Evolutionary conservation across 2,888 invertebrate genomes (phyloP).

Genomic region (Andrena chrysosceles): DNA sequence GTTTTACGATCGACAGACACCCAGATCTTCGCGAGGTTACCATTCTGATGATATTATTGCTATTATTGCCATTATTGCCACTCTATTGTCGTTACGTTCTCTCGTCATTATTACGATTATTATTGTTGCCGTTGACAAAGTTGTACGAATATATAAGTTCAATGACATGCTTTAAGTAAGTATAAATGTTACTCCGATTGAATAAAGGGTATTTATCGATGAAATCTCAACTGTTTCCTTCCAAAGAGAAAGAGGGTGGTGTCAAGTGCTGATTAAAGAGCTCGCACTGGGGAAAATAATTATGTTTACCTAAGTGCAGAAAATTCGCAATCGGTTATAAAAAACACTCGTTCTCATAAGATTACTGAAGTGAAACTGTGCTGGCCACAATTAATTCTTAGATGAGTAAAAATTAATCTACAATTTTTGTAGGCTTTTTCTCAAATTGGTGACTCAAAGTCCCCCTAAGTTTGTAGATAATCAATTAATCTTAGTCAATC

Average conservation of each 20-base stretch:
- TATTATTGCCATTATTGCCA: constrained; percentile 63
- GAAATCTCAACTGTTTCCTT: constrained; percentile 67
- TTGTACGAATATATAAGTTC: constrained; percentile 84
- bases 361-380: too few relatives aligned
- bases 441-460: too few relatives aligned
- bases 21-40: constrained; percentile 44
- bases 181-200: constrained; percentile 85
- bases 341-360: too few relatives aligned
- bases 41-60: constrained; percentile 62
- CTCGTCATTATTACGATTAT: constrained; percentile 73
- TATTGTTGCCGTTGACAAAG: constrained; percentile 82
- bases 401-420: too few relatives aligned
- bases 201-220: constrained; percentile 85
- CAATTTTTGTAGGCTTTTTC: too few relatives aligned
- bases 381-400: too few relatives aligned
- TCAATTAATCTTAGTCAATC: too few relatives aligned
- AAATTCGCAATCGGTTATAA: too few relatives aligned
- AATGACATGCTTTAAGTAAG: constrained; percentile 84
- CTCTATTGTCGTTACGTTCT: constrained; percentile 71
- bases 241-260: neutral
- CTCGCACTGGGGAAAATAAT: neutral
- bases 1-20: neutral
- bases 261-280: too few relatives aligned
- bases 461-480: too few relatives aligned
- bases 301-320: too few relatives aligned